phyloP scores from a whole-genome alignment of 2,888 invertebrate genomes.

The Epiperipatus broadwayi region DNA sequence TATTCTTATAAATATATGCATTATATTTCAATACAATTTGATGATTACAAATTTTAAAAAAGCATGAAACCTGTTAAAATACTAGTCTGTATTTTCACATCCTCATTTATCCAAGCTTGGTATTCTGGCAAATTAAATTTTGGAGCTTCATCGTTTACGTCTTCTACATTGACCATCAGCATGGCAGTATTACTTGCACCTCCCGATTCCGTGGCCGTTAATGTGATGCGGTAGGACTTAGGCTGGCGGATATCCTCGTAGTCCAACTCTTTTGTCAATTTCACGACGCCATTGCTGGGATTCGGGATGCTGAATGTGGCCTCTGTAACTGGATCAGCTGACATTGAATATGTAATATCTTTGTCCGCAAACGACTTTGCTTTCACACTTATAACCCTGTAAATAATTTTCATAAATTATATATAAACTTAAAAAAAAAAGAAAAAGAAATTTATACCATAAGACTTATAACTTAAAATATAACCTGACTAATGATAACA shows the following conservation, averaged over 20 bases:
- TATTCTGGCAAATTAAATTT: conserved; percentile 90
- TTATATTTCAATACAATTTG: conserved; percentile 6
- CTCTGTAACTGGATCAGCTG: conserved; percentile 83
- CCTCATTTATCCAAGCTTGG: conserved; percentile 87
- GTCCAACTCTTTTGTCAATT: conserved; percentile 82
- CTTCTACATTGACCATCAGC: conserved; percentile 79
- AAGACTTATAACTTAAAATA: too few species aligned
- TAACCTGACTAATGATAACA: too few species aligned
- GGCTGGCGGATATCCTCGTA: conserved; percentile 88
- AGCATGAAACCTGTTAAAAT: conserved; percentile 73
- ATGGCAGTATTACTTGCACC: too few species aligned
- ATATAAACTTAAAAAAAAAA: too few species aligned
- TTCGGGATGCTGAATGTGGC: conserved; percentile 80
- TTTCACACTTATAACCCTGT: conserved; percentile 81
- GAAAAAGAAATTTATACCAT: too few species aligned
- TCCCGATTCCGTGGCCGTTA: conserved; percentile 90
- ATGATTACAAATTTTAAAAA: too few species aligned
- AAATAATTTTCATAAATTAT: conserved; percentile 28
- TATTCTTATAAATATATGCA: conserved; percentile 4
- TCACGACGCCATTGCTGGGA: conserved; percentile 79
- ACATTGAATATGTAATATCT: conserved; percentile 82
- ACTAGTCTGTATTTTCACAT: conserved; percentile 71
- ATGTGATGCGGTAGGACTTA: conserved; percentile 70
- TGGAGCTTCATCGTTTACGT: conserved; percentile 93
- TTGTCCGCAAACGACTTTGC: conserved; percentile 93